These are phyloP conservation scores for Anguilla marmorata DNA, from an alignment of 2,797 vertebrate species.

Conservation along the genomic window DNA sequence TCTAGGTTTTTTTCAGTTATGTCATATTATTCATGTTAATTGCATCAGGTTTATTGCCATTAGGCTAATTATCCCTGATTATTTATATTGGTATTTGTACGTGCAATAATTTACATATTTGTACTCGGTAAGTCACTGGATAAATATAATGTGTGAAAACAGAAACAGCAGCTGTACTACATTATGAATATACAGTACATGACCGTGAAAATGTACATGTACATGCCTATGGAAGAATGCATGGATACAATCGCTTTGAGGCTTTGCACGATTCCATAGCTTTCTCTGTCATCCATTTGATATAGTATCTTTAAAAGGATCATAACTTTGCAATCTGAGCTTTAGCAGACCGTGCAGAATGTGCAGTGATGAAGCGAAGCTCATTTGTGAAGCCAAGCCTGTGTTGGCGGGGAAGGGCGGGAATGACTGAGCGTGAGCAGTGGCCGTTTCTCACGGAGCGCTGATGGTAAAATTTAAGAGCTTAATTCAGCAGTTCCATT, in stretches of 20 bases:
- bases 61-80: neutral
- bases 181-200: neutral
- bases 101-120: neutral
- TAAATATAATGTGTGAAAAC: neutral
- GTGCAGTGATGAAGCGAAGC: constrained; percentile 29
- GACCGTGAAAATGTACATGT: neutral
- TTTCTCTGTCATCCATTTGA: neutral
- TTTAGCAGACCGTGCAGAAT: neutral
- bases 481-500: constrained; percentile 68
- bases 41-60: neutral
- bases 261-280: neutral
- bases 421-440: constrained; percentile 47
- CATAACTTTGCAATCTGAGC: constrained; percentile 1
- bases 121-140: neutral
- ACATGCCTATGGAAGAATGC: neutral
- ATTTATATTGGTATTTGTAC: neutral
- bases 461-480: constrained; percentile 70
- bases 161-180: neutral
- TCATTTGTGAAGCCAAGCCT: constrained; percentile 47
- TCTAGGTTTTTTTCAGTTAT: too few species aligned
- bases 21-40: too few species aligned
- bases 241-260: neutral
- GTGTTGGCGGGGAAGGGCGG: constrained; percentile 63
- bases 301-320: constrained; percentile 3
- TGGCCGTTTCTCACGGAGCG: constrained; percentile 64